phyloP scores from a whole-genome alignment of 2,113 vertebrate species.

The Catharus minimus region DNA sequence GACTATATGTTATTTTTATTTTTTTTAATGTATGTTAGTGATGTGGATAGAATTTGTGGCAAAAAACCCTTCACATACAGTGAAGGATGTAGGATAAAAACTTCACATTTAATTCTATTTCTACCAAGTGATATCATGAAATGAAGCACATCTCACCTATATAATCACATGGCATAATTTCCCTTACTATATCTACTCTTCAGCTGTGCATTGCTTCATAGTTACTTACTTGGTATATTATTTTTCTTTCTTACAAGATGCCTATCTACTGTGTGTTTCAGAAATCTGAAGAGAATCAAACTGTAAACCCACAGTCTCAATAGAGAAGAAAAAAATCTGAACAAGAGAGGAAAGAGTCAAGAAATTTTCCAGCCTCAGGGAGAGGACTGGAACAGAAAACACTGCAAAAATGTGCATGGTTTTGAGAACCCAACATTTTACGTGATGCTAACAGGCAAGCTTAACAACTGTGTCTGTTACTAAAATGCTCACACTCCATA shows the following conservation, averaged over 20 bases:
- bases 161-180: neutral
- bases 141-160: neutral
- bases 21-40: neutral
- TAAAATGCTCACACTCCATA: neutral
- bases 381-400: neutral
- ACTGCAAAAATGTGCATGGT: neutral
- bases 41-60: neutral
- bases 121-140: neutral
- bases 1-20: rapidly evolving
- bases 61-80: neutral
- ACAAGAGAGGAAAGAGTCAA: neutral
- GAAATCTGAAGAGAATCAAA: neutral
- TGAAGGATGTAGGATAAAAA: neutral
- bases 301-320: neutral
- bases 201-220: neutral
- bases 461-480: neutral
- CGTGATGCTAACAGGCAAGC: neutral
- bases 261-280: neutral
- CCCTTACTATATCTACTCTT: neutral
- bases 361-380: neutral
- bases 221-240: neutral
- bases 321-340: neutral
- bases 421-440: neutral
- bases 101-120: neutral
- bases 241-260: neutral